Evolutionary conservation across 2,888 invertebrate species (phyloP), one percentile per base, ranked within the genome.

Genomic region (Diaphora mendica): DNA sequence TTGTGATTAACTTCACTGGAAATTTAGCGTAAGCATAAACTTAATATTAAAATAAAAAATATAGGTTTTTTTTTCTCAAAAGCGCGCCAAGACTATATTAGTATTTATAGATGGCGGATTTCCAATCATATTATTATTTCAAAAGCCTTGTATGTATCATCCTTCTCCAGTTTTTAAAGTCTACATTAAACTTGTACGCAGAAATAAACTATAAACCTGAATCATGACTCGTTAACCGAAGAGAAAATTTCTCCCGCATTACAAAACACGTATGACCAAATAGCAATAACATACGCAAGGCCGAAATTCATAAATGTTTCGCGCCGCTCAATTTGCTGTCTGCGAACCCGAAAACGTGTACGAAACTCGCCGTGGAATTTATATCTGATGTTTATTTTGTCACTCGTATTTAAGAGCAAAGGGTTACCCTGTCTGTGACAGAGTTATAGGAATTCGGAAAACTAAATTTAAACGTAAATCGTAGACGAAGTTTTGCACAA

Each of bases 381-480:
- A 51, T 35, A 67, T 55, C 67, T 51, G 59, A 42, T 73, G 65
- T 78, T 78, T 73, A 75, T 75, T 66, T 73, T 72, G 68, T n/a
- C 15, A 59, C 42, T 26, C 51, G 59, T 68, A n/a, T 72, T 62
- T 23, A 39, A 55, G 33, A 74, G 42, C 23, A 35, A 55, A 71
- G 51, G 51, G 48, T 51, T 55, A n/a, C 26, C n/a, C 33, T 64
- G 35, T 64, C 33, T 68, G 48, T 68, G 48, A 64, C 64, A 35
- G 68, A 68, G n/a, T 69, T 69, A 26, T 55, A 1, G 8, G 15
- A 39, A 64, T 23, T 23, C 15, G 23, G 20, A n/a, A 69, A 26
- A 39, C 11, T 33, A 69, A 69, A 59, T 59, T n/a, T n/a, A 15
- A n/a, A 15, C 11, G 23, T n/a, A 55, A 35, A 33, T 4, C 11